These are phyloP conservation scores for Mayetiola destructor DNA, from an alignment of 2,888 invertebrate genomes.

Conservation along the genomic window DNA sequence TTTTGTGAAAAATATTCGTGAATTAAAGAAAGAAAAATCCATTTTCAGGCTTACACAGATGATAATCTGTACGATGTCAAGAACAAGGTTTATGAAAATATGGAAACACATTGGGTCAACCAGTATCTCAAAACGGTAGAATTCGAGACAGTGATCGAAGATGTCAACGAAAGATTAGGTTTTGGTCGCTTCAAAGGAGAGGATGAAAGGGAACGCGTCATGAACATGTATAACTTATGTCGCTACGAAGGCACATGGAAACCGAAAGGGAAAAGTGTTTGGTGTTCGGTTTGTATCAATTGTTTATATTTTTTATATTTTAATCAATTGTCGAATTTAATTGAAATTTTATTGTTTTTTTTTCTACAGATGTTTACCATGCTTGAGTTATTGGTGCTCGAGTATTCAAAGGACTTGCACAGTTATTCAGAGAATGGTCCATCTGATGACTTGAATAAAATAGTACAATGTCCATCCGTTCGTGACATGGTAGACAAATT, in stretches of 20 bases:
- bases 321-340: not conserved
- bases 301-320: not conserved
- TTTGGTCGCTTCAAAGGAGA: not conserved
- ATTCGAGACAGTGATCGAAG: not conserved
- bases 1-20: not conserved
- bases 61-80: not conserved
- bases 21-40: not conserved
- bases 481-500: not conserved
- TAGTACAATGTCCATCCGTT: not conserved
- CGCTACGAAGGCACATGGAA: constrained; percentile 1
- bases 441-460: not conserved
- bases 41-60: not conserved
- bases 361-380: not conserved
- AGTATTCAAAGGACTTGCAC: not conserved
- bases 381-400: not conserved
- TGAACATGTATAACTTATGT: not conserved
- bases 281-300: not conserved
- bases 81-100: not conserved
- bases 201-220: not conserved
- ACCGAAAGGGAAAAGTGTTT: not conserved
- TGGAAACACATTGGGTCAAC: no score
- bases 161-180: not conserved
- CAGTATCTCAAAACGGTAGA: not conserved
- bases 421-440: not conserved
- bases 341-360: not conserved